A percentile compares a stretch with the other conserved stretches of the same genome.
Evolutionary conservation across 2,113 vertebrate species (phyloP).

Genomic region (Eulemur macaco): DNA sequence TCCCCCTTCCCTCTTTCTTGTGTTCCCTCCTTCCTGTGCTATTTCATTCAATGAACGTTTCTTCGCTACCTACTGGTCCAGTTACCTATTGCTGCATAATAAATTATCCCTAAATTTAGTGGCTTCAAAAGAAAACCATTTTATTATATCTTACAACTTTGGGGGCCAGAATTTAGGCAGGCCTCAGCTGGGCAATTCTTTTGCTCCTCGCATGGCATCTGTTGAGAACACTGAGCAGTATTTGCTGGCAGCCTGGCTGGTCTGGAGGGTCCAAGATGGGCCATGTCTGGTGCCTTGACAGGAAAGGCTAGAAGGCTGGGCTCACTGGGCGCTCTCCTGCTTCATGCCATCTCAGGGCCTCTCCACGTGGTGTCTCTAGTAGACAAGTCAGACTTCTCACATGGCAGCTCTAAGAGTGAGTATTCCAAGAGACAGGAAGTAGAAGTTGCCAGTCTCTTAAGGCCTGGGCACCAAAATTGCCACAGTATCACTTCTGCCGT

Average conservation of each 20-base stretch:
- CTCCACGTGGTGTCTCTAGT: not conserved
- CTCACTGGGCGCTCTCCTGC: not conserved
- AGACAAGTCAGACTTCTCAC: not conserved
- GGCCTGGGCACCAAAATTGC: not conserved
- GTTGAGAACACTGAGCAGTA: not conserved
- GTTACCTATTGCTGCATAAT: not conserved
- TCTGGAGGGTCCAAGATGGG: not conserved
- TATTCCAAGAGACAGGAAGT: not conserved
- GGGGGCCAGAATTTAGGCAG: not conserved
- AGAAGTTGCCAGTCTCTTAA: not conserved
- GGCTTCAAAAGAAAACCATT: not conserved
- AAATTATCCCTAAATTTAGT: not conserved
- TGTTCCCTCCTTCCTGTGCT: not conserved
- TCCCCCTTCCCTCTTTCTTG: not conserved
- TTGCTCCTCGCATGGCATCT: not conserved
- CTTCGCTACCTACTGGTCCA: not conserved
- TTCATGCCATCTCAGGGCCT: not conserved
- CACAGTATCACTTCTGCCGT: not conserved
- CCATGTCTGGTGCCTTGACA: not conserved
- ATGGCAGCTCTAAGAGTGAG: not conserved
- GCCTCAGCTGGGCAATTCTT: not conserved
- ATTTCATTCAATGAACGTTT: not conserved
- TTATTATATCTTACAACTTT: not conserved
- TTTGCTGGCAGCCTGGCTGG: not conserved
- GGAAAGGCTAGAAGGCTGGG: not conserved